Conservation (phyloP, 2,888 invertebrate genomes). For the Dorcus parallelipipedus region DNA sequence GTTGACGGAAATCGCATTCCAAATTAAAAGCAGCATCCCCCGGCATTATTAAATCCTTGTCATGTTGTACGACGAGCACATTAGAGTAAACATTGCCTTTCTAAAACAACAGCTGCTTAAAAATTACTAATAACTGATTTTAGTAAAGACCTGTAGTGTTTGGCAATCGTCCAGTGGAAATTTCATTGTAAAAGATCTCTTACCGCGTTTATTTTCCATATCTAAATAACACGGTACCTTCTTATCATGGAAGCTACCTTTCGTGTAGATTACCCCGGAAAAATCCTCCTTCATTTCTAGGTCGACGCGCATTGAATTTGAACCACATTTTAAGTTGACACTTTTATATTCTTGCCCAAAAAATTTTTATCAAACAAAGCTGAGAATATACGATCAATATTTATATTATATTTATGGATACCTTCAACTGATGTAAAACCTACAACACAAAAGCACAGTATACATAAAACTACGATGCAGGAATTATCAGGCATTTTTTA, state of each 20-base stretch:
- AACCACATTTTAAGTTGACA: slow-evolving; percentile 56
- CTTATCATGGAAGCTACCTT: slow-evolving; percentile 59
- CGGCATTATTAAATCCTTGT: slow-evolving; percentile 62
- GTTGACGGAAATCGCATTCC: slow-evolving; percentile 61
- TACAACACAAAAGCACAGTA: too few relatives aligned
- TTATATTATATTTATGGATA: too few relatives aligned
- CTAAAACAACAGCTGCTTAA: slow-evolving; percentile 31
- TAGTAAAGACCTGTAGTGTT: slow-evolving; percentile 48
- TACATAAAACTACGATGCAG: too few relatives aligned
- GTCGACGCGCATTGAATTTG: slow-evolving; percentile 53
- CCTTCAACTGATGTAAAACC: too few relatives aligned
- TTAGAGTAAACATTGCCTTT: slow-evolving; percentile 58
- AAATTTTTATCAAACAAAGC: too few relatives aligned
- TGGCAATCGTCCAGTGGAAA: slow-evolving; percentile 57
- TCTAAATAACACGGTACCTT: slow-evolving; percentile 57
- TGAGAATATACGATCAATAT: too few relatives aligned
- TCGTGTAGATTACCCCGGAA: slow-evolving; percentile 60
- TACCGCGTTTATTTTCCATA: slow-evolving; percentile 45
- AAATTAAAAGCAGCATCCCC: slow-evolving; percentile 64
- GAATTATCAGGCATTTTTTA: too few relatives aligned
- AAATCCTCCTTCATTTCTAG: slow-evolving; percentile 56
- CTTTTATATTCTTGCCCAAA: slow-evolving; percentile 45
- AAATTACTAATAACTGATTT: not conserved
- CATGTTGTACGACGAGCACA: slow-evolving; percentile 63
- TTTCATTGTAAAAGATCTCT: slow-evolving; percentile 53